Percentiles rank a stretch among this genome's conserved stretches.
Conservation (phyloP, 1,140 invertebrate species). For the Polypedilum pembai region DNA sequence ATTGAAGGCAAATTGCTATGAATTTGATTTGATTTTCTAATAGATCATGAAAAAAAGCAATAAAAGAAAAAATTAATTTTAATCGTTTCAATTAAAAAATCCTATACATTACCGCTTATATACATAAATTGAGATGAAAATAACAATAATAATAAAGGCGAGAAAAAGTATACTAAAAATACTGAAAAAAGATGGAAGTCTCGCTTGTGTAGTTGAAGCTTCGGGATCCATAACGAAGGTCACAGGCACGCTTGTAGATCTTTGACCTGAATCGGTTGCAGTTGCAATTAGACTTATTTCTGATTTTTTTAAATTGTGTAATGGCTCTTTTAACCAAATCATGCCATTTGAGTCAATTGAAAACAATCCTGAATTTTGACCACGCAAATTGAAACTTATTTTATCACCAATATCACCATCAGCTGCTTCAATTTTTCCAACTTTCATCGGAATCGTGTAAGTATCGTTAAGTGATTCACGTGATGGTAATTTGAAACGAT, state of each 20-base stretch:
- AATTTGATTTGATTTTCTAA: constrained; percentile 25
- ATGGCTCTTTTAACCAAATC: constrained; percentile 44
- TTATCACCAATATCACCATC: constrained; percentile 73
- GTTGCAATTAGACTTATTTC: constrained; percentile 65
- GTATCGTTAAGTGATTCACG: not conserved
- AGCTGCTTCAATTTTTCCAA: constrained; percentile 64
- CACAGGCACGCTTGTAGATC: constrained; percentile 53
- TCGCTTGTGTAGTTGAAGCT: not conserved
- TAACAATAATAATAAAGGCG: not conserved
- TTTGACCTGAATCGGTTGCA: constrained; percentile 69
- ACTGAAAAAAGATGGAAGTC: not conserved
- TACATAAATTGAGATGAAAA: constrained; percentile 9
- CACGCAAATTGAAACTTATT: constrained; percentile 60
- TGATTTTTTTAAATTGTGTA: constrained; percentile 47
- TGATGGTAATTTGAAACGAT: constrained; percentile 58
- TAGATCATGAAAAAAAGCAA: not conserved
- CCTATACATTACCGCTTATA: not conserved
- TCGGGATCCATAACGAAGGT: constrained; percentile 9
- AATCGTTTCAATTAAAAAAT: not conserved
- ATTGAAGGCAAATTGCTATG: constrained; percentile 21
- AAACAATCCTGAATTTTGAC: constrained; percentile 58
- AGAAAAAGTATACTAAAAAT: not conserved
- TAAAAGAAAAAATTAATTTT: not conserved
- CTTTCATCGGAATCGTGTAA: constrained; percentile 35
- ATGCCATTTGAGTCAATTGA: constrained; percentile 48